Conservation (phyloP, 2,797 vertebrate species). For the Bryconaethiops microstoma region DNA sequence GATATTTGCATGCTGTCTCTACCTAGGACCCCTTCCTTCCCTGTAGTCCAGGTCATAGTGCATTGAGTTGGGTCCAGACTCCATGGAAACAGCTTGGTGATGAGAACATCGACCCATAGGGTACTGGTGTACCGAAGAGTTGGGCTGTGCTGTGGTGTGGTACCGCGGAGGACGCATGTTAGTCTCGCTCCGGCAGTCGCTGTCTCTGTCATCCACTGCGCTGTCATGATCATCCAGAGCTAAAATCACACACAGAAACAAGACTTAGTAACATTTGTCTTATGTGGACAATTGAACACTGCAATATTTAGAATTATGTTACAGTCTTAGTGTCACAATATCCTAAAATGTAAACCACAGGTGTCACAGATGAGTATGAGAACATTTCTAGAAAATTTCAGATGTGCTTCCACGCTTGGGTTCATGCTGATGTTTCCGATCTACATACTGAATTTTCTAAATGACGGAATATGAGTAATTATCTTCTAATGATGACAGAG, state of each 20-base stretch:
- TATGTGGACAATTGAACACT: no score
- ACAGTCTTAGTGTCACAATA: not conserved
- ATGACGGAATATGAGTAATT: no score
- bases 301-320: no score
- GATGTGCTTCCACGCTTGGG: not conserved
- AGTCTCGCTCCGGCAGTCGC: constrained; percentile 92
- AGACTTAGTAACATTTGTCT: not conserved
- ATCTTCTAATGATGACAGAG: no score
- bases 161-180: constrained; percentile 86
- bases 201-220: constrained; percentile 88
- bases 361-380: not conserved
- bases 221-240: constrained; percentile 92
- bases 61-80: constrained; percentile 77
- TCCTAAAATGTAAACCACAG: not conserved
- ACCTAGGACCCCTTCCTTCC: constrained; percentile 83
- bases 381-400: not conserved
- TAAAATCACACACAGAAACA: constrained; percentile 62
- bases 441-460: no score
- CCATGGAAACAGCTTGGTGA: constrained; percentile 75
- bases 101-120: constrained; percentile 79
- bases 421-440: not conserved
- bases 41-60: constrained; percentile 84
- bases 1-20: constrained; percentile 42
- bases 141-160: constrained; percentile 88
- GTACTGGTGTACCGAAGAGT: constrained; percentile 92